Conservation (phyloP, 2,888 invertebrate genomes). For the Alviniconcha strummeri region DNA sequence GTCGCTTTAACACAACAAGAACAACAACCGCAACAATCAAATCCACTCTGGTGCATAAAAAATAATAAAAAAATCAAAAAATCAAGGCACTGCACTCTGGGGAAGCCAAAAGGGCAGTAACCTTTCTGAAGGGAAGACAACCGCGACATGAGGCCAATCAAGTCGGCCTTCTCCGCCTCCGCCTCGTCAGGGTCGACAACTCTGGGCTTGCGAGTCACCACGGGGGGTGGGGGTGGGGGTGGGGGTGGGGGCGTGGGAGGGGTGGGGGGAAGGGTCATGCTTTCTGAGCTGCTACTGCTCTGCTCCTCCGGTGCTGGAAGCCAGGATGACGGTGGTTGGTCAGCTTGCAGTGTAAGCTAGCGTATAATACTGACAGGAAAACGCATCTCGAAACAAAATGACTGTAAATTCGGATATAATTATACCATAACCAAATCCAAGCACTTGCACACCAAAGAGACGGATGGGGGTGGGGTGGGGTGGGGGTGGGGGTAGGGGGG, state of each 20-base stretch:
- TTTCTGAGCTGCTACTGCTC: conserved; percentile 14
- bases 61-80: too few relatives aligned
- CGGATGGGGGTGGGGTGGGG: background rate
- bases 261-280: conserved; percentile 20
- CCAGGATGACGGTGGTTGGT: background rate
- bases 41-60: too few relatives aligned
- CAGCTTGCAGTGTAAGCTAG: too few relatives aligned
- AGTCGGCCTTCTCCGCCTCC: conserved; percentile 11
- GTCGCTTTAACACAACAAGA: too few relatives aligned
- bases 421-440: too few relatives aligned
- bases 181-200: conserved; percentile 1
- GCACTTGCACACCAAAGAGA: too few relatives aligned
- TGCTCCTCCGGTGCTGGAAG: background rate
- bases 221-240: conserved; percentile 15
- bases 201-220: background rate
- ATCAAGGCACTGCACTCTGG: conserved; percentile 14
- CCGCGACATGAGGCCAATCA: conserved; percentile 28
- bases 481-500: background rate
- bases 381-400: background rate
- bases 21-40: too few relatives aligned
- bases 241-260: conserved; percentile 15
- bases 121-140: conserved; percentile 17
- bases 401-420: too few relatives aligned
- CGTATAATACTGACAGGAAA: background rate
- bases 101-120: background rate